Evolutionary conservation across 2,797 vertebrate genomes (phyloP), one percentile per base, ranked within the genome.

Genomic region (Perodicticus potto): DNA sequence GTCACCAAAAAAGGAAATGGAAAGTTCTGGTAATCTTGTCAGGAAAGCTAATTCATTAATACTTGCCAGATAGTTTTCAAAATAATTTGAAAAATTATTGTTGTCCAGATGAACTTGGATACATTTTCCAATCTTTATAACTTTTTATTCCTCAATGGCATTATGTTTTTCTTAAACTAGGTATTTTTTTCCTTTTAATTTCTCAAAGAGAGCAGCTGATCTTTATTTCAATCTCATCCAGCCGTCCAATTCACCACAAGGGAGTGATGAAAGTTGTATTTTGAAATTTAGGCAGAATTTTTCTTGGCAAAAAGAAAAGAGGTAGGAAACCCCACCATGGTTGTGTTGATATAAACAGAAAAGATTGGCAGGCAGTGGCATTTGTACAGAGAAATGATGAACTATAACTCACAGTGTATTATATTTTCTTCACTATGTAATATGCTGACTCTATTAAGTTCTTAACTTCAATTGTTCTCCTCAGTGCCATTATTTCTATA

Each of bases 1-100:
- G 16, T 76, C 20, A 81, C 70, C 78, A 81, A 89, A 22, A 67
- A 25, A 34, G 27, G 29, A 83, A 95, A 77, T n/a, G 4, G 2
- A 82, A 86, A 49, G 4, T 76, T 1, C 37, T 70, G 9, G 5
- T 40, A 70, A 61, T 74, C 20, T 86, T 85, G 7, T 70, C 78
- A 65, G 4, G 84, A 93, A 37, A 80, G 7, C 5, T 22, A 63
- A 88, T 73, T 81, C 12, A 73, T 80, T 89, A 78, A 45, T 29
- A 72, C 3, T 63, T 69, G 6, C 70, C 76, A 25, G 23, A 70
- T 49, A 12, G 3, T 89, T 93, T 89, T 55, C 11, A 63, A 84
- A 88, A 65, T 73, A 55, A 81, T 29, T 72, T 94, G 59, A 59
- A 83, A 94, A 94, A 89, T 92, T 6, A 84, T 25, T 70, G 8